Conservation (phyloP, 1,140 invertebrate genomes). For the Drosophila sechellia region DNA sequence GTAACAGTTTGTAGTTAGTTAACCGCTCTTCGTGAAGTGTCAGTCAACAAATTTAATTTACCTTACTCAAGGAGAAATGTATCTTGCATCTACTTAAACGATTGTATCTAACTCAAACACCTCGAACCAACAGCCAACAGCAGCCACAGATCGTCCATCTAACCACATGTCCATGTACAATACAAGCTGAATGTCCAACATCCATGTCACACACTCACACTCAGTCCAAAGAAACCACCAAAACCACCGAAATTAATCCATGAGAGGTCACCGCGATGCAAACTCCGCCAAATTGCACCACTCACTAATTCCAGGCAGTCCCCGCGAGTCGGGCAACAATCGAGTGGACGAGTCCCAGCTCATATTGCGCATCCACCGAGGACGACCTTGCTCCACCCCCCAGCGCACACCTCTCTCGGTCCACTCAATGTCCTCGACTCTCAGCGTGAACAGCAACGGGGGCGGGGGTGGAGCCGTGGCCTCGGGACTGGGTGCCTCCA, state of each 20-base stretch:
- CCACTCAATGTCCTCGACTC: slow-evolving; percentile 80
- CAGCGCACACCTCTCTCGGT: slow-evolving; percentile 77
- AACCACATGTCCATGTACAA: slow-evolving; percentile 64
- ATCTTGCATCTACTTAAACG: slow-evolving; percentile 42
- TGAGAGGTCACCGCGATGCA: slow-evolving; percentile 28
- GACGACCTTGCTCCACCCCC: slow-evolving; percentile 84
- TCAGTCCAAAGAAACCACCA: slow-evolving; percentile 22
- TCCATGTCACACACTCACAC: slow-evolving; percentile 25
- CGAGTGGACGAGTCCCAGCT: slow-evolving; percentile 94
- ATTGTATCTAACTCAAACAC: slow-evolving; percentile 47
- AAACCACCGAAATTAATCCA: slow-evolving; percentile 17
- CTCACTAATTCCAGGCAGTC: slow-evolving; percentile 79
- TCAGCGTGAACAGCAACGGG: slow-evolving; percentile 79
- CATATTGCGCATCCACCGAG: slow-evolving; percentile 96
- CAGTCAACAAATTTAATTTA: slow-evolving; percentile 13
- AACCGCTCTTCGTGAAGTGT: slow-evolving; percentile 49
- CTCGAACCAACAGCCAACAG: slow-evolving; percentile 13
- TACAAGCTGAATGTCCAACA: slow-evolving; percentile 65
- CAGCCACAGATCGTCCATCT: slow-evolving; percentile 41
- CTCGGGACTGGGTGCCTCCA: neutral
- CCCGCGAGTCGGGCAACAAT: slow-evolving; percentile 85
- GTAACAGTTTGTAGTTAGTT: slow-evolving; percentile 71
- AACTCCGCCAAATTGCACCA: slow-evolving; percentile 48
- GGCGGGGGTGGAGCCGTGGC: slow-evolving; percentile 25
- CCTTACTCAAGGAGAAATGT: slow-evolving; percentile 10